Evolutionary conservation across 2,888 invertebrate species (phyloP), one percentile per base, ranked within the genome.

Genomic region (Aspidiotus destructor): DNA sequence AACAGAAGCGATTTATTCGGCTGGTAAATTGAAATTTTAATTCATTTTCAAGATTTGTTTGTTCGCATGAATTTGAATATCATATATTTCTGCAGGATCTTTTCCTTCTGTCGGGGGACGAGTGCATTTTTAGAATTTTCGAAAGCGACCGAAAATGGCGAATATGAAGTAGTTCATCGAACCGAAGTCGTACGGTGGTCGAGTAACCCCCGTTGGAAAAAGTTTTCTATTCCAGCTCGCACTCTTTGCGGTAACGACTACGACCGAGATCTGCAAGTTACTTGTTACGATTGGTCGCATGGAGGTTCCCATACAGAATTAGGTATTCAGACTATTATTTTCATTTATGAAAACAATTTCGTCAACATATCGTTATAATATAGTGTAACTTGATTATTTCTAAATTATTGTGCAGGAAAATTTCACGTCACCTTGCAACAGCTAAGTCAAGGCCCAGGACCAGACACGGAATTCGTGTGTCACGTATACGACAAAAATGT

Each of bases 151-250:
- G 79, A 80, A 76, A 78, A 77, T 76, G 76, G 77, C 13, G 74
- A 75, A 16, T 80, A 77, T 71, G 77, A 79, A 67, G 76, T 81
- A 8, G 81, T 81, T 1, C 80, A 81, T 73, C 79, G 81, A 73
- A 82, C 81, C 54, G 83, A 83, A 74, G 79, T 79, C 40, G 77
- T 79, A 62, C 80, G 78, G 73, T 80, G 78, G 70, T 80, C 80
- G 10, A 73, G 80, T 55, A 80, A 82, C 73, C 83, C 84, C 13
- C 77, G 76, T 8, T 84, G 83, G 83, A 76, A 76, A 70, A 73
- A 74, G 74, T 78, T 82, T 69, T 76, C 76, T 5, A 72, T 82
- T 15, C 75, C 79, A 40, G 75, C 80, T 0, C 75, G 80, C 55
- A 74, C 77, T 9, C 74, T 84, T 61, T 82, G 82, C 73, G 80